Base-by-base conservation (phyloP, 2,888 invertebrate genomes). In the Eilema caniola region DNA sequence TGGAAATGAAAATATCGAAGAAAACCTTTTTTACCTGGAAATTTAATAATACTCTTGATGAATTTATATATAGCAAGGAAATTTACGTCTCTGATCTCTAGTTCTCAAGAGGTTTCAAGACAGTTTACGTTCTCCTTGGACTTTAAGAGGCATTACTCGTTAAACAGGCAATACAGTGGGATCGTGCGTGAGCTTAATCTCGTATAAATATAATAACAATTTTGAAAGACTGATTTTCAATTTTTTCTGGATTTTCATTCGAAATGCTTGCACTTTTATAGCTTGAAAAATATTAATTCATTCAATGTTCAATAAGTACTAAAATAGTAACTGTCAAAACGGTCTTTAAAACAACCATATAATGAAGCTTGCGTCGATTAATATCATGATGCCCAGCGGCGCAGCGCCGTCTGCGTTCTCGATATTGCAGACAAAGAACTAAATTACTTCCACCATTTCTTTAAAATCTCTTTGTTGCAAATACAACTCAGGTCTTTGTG, bases 311-410 rank as follows among this genome's bases (percentile, higher is more conserved):
- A 41, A 41, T 41, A 41, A 41, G 77, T 83, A 85, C 74, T 85
- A 84, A 85, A 89, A 91, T 85, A 84, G 85, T 88, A 87, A 84
- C 86, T 85, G 76, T 87, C 83, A 84, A 89, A 85, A 88, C 86
- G 87, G 84, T 83, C 83, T 86, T 87, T 86, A 88, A 88, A 89
- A 90, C 89, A 89, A 90, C 86, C 87, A 88, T 86, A 91, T 93
- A 94, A 94, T 95, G 93, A 92, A 92, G 93, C 93, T 93, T 94
- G 88, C 85, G 90, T 90, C 93, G 92, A 94, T 94, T 93, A 95
- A 94, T 94, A 94, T 90, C 91, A 85, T 86, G 86, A 85, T 88
- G 89, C 86, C 93, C 89, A 88, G 79, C 84, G 91, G 89, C 88
- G 82, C 84, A 74, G 76, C 77, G 75, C 77, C 81, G 69, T 78